Conservation (phyloP, 2,888 invertebrate species). For the Mesorhabditis belari region DNA sequence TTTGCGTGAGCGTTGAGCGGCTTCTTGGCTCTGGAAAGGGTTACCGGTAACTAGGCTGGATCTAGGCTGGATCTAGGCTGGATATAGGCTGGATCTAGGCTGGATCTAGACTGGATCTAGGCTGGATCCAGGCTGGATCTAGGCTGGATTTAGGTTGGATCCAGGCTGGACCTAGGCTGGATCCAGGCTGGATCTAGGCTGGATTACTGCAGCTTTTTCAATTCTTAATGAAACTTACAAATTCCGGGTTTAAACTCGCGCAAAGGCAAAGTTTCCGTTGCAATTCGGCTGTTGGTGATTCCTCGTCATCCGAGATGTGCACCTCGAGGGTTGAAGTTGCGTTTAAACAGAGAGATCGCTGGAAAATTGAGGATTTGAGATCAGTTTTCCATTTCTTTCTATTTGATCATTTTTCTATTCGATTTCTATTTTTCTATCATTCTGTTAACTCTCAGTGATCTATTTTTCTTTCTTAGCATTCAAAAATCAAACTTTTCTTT, state of each 20-base stretch:
- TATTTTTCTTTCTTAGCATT: not conserved
- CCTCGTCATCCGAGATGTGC: conserved; percentile 34
- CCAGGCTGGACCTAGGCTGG: no score
- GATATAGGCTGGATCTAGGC: no score
- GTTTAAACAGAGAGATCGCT: conserved; percentile 39
- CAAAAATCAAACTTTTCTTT: not conserved
- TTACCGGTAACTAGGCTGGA: not conserved
- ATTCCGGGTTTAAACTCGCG: conserved; percentile 31
- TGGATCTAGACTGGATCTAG: no score
- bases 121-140: no score
- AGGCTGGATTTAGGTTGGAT: no score
- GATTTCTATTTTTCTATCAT: not conserved
- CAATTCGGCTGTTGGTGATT: conserved; percentile 16
- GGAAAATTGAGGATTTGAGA: no score
- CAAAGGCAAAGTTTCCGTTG: conserved; percentile 40
- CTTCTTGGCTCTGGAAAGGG: conserved; percentile 24
- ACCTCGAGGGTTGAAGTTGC: conserved; percentile 38
- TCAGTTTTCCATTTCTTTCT: not conserved
- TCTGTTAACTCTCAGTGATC: not conserved
- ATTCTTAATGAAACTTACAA: conserved; percentile 1
- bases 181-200: no score
- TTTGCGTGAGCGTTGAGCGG: conserved; percentile 23
- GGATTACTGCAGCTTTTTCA: not conserved
- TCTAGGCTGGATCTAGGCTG: no score
- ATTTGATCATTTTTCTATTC: not conserved